A percentile compares a stretch with the other conserved stretches of the same genome.
Conservation (phyloP, 1,140 invertebrate species). For the Brachionus koreanus region DNA sequence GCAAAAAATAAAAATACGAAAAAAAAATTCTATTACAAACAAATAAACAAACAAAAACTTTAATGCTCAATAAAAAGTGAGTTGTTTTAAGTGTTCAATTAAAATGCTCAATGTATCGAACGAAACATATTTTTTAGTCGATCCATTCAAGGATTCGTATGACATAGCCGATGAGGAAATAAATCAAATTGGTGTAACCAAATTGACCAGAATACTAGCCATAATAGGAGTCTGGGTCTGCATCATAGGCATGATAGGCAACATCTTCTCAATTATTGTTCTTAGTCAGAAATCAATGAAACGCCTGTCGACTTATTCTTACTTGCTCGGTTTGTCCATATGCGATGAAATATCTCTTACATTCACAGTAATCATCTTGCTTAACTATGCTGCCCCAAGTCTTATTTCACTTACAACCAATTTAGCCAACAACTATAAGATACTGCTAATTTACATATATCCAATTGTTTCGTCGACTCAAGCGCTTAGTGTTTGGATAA, state of each 20-base stretch:
- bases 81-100: not conserved
- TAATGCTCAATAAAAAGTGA: not conserved
- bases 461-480: conserved; percentile 49
- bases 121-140: not conserved
- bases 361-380: conserved; percentile 18
- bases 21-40: not conserved
- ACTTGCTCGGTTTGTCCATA: conserved; percentile 53
- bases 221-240: conserved; percentile 53
- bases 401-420: not conserved
- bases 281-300: conserved; percentile 52
- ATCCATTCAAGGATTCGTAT: not conserved
- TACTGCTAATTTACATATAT: conserved; percentile 29
- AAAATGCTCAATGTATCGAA: not conserved
- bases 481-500: conserved; percentile 58
- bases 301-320: conserved; percentile 54
- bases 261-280: conserved; percentile 55
- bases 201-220: conserved; percentile 49
- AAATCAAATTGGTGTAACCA: conserved; percentile 24
- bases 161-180: conserved; percentile 23
- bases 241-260: conserved; percentile 54
- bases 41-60: not conserved
- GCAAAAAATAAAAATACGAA: not conserved
- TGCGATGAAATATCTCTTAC: conserved; percentile 49
- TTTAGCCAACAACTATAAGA: conserved; percentile 23
- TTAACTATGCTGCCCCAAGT: not conserved